Conservation (phyloP, 2,113 vertebrate species). For the Pedetes capensis region DNA sequence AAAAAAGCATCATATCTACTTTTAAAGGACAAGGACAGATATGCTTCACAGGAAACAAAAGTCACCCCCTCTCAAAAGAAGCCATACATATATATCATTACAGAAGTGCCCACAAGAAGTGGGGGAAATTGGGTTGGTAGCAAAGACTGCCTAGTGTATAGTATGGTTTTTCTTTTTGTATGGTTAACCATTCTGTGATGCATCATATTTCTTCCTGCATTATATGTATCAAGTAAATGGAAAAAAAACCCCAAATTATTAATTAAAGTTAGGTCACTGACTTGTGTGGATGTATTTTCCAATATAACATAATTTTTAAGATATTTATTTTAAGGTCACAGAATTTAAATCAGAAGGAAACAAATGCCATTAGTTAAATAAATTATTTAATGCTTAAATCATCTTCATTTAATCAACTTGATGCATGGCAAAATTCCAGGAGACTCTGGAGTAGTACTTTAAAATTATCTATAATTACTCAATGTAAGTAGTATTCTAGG, state of each 20-base stretch:
- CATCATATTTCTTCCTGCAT: slow-evolving; percentile 63
- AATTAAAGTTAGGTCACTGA: background rate
- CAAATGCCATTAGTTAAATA: background rate
- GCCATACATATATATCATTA: background rate
- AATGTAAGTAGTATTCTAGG: background rate
- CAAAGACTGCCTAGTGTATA: slow-evolving; percentile 53
- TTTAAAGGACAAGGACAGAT: slow-evolving; percentile 58
- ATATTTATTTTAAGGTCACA: background rate
- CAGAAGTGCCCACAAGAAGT: slow-evolving; percentile 66
- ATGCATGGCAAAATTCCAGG: background rate
- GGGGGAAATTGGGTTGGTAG: background rate
- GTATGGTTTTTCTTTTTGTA: slow-evolving; percentile 62
- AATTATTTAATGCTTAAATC: background rate
- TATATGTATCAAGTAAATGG: slow-evolving; percentile 70
- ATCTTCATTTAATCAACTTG: background rate
- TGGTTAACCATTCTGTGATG: slow-evolving; percentile 65
- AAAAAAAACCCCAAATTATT: slow-evolving; percentile 38
- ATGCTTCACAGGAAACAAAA: slow-evolving; percentile 64
- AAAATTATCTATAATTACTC: background rate
- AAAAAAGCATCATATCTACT: slow-evolving; percentile 72
- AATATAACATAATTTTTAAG: background rate
- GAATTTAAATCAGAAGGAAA: background rate
- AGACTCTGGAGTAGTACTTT: background rate
- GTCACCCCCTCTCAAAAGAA: background rate
- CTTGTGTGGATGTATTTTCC: background rate